A percentile compares a stretch with the other conserved stretches of the same genome.
Evolutionary conservation across 2,113 vertebrate genomes (phyloP).

Genomic region (Mormyrus iriodes): DNA sequence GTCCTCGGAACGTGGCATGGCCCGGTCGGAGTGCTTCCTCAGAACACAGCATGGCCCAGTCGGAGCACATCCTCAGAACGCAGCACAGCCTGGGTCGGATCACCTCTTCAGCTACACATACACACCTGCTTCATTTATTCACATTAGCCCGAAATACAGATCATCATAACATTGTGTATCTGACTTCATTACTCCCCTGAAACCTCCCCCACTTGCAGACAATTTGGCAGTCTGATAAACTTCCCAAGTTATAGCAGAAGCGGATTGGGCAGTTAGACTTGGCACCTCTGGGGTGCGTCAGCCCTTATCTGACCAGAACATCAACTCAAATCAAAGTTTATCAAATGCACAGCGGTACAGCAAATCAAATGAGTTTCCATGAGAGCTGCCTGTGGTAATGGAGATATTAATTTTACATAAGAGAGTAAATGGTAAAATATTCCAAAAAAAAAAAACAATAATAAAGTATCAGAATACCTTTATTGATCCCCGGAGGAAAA

Average conservation of each 20-base stretch:
- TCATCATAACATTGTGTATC: not conserved
- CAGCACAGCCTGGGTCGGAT: not conserved
- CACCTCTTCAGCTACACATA: not conserved
- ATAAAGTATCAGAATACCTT: too few relatives aligned
- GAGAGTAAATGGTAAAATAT: not conserved
- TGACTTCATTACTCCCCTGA: not conserved
- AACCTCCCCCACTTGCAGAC: not conserved
- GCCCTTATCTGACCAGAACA: too few relatives aligned
- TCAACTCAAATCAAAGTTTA: not conserved
- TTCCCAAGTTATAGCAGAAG: not conserved
- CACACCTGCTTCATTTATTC: not conserved
- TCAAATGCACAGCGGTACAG: not conserved
- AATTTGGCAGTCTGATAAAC: not conserved
- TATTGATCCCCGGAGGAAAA: too few relatives aligned
- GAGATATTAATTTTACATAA: not conserved
- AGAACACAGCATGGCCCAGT: too few relatives aligned
- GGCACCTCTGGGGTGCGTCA: not conserved
- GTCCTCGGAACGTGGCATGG: not conserved
- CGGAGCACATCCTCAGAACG: not conserved
- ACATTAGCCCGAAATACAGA: not conserved
- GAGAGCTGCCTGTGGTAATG: not conserved
- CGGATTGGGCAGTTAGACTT: not conserved
- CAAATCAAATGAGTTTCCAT: not conserved
- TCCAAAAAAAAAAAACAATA: not conserved
- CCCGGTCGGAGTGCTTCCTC: fast-evolving